Conservation (phyloP, 2,888 invertebrate genomes). For the Tetrapedia diversipes region DNA sequence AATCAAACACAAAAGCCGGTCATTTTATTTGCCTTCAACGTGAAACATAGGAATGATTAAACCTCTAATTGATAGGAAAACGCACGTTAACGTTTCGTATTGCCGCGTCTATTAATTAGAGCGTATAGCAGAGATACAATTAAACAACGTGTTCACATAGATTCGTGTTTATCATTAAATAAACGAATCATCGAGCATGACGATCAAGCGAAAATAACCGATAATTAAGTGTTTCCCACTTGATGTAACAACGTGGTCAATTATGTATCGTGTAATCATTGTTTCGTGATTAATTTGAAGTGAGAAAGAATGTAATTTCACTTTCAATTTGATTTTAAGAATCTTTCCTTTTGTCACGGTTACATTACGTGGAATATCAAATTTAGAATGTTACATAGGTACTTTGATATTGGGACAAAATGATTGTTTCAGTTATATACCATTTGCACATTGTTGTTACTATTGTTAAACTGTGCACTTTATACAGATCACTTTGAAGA, state of each 20-base stretch:
- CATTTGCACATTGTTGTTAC: no score
- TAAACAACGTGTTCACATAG: not conserved
- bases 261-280: not conserved
- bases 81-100: constrained; percentile 16
- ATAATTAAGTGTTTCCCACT: not conserved
- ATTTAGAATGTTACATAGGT: no score
- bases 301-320: not conserved
- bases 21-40: constrained; percentile 24
- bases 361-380: no score
- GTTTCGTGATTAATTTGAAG: no score
- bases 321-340: not conserved
- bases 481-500: no score
- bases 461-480: no score
- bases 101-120: constrained; percentile 10
- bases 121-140: not conserved
- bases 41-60: constrained; percentile 17
- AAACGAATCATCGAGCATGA: not conserved
- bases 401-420: no score
- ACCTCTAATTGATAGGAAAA: constrained; percentile 1
- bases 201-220: not conserved
- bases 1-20: constrained; percentile 21
- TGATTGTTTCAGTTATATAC: no score
- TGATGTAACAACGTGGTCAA: not conserved
- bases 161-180: constrained; percentile 7
- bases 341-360: no score